Evolutionary conservation across 2,888 invertebrate genomes (phyloP).

Genomic region (Lamproptera curius): DNA sequence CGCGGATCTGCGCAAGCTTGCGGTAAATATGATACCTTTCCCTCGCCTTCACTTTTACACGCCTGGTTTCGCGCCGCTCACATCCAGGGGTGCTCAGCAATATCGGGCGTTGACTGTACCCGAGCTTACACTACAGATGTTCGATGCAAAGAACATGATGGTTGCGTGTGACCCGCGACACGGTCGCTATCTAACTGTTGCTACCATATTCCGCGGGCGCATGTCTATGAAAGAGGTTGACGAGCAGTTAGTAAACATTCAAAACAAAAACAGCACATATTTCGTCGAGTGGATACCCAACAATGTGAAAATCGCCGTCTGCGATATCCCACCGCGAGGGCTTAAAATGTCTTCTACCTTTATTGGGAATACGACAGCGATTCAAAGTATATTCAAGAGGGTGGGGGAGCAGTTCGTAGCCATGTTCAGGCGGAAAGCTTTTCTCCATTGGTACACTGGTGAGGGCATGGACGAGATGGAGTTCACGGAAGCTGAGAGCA

Average conservation of each 20-base stretch:
- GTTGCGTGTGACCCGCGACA: slow-evolving; percentile 95
- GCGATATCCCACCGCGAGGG: slow-evolving; percentile 86
- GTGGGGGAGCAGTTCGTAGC: slow-evolving; percentile 91
- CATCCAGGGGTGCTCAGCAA: slow-evolving; percentile 90
- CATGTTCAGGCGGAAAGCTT: slow-evolving; percentile 97
- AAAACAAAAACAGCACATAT: slow-evolving; percentile 87
- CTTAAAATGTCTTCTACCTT: slow-evolving; percentile 93
- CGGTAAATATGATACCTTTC: slow-evolving; percentile 80
- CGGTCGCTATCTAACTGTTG: slow-evolving; percentile 92
- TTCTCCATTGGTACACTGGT: slow-evolving; percentile 97
- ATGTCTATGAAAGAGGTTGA: slow-evolving; percentile 97
- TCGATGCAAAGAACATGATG: slow-evolving; percentile 88
- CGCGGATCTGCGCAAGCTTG: slow-evolving; percentile 64
- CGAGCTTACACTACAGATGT: slow-evolving; percentile 84
- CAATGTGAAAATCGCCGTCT: slow-evolving; percentile 88
- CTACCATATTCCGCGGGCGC: slow-evolving; percentile 91
- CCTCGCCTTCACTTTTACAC: slow-evolving; percentile 79
- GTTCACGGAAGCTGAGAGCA: slow-evolving; percentile 94
- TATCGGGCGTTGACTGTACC: slow-evolving; percentile 94
- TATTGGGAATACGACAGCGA: slow-evolving; percentile 91
- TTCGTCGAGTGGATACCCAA: slow-evolving; percentile 91
- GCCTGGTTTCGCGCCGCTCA: slow-evolving; percentile 82
- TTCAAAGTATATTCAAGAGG: slow-evolving; percentile 92
- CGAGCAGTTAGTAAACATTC: slow-evolving; percentile 86
- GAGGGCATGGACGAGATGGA: slow-evolving; percentile 97